phyloP scores from a whole-genome alignment of 2,797 vertebrate genomes.

The Dermochelys coriacea region DNA sequence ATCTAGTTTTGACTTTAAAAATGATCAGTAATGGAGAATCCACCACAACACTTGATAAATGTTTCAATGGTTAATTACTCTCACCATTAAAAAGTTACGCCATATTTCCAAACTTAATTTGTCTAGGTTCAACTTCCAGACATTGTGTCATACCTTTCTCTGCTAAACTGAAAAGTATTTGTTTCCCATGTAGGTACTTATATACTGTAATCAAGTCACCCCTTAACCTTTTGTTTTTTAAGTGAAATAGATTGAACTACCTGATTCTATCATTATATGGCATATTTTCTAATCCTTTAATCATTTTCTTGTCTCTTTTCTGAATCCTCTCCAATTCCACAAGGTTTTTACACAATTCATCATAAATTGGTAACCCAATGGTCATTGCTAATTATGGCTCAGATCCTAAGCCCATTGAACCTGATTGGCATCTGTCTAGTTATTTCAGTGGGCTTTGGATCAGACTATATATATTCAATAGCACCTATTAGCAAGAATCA shows the following conservation, averaged over 20 bases:
- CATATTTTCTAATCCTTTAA: not conserved
- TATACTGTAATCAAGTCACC: not conserved
- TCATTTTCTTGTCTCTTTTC: not conserved
- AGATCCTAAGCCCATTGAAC: not conserved
- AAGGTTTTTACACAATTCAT: conserved; percentile 15
- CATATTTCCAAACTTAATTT: not conserved
- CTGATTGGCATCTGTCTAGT: not conserved
- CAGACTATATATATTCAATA: not conserved
- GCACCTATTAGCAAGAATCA: conserved; percentile 20
- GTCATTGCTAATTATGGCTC: conserved; percentile 1
- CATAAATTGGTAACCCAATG: conserved; percentile 21
- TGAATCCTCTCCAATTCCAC: not conserved
- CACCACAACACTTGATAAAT: not conserved
- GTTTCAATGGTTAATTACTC: not conserved
- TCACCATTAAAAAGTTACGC: not conserved
- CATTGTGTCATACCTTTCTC: not conserved
- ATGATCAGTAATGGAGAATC: not conserved
- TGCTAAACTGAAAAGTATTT: not conserved
- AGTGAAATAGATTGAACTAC: not conserved
- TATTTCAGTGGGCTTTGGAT: not conserved
- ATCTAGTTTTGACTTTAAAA: not conserved
- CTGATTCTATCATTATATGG: not conserved
- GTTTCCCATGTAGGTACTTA: not conserved
- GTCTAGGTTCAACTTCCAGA: not conserved
- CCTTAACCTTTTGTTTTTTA: not conserved